Conservation (phyloP, 1,140 invertebrate species). For the Oreohelix idahoensis region DNA sequence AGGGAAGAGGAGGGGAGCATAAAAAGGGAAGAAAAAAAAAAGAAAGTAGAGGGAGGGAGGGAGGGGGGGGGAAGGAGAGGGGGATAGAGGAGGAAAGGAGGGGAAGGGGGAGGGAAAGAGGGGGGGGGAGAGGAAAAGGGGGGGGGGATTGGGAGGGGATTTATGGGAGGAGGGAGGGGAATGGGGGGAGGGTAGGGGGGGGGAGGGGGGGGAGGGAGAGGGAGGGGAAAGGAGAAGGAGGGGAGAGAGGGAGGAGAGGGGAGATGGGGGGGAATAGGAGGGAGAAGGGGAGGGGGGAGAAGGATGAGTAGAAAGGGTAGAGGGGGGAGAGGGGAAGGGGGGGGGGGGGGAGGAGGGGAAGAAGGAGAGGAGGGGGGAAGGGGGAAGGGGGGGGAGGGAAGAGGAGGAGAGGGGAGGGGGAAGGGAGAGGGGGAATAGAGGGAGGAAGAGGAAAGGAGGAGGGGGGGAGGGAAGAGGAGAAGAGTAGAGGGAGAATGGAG, state of each 20-base stretch:
- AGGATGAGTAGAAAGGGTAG: not conserved
- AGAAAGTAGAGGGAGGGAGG: not conserved
- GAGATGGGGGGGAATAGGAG: not conserved
- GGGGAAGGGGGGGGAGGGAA: not conserved
- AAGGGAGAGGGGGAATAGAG: not conserved
- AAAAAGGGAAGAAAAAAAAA: not conserved
- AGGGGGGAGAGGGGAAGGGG: not conserved
- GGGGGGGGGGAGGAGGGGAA: not conserved
- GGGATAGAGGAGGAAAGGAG: not conserved
- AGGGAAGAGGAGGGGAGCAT: not conserved
- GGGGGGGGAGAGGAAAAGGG: not conserved
- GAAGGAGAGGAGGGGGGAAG: not conserved
- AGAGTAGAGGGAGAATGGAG: not conserved
- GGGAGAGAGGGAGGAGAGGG: too few species aligned
- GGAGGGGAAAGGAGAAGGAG: not conserved
- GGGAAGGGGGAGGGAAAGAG: not conserved
- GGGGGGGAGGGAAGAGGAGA: not conserved
- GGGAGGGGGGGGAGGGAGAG: not conserved
- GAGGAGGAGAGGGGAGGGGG: not conserved
- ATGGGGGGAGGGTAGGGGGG: too few species aligned
- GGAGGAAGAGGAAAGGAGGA: not conserved
- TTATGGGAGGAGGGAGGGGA: not conserved
- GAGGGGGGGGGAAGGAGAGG: not conserved
- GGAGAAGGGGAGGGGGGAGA: not conserved
- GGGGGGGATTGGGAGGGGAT: not conserved